Evolutionary conservation across 2,888 invertebrate genomes (phyloP), one percentile per base, ranked within the genome.

Genomic region (Muscina levida): DNA sequence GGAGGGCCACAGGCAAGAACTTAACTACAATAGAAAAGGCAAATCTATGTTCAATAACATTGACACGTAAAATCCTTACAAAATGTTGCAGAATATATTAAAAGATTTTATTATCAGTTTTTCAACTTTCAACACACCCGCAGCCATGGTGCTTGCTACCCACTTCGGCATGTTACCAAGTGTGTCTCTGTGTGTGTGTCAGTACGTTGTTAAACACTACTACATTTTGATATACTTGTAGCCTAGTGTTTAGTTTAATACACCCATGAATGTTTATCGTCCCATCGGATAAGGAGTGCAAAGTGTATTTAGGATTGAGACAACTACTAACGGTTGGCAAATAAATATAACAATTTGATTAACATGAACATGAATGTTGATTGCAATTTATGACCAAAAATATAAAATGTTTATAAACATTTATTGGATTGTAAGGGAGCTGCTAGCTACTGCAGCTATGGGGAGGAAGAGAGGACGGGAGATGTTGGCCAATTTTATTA

Each of bases 261-360:
- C 62, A 42, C 22, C 8, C 62, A 62, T 42, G 42, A 62, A 62
- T 62, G 42, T 19, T 17, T 62, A 42, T 62, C 42, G 42, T 10
- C 15, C 19, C 39, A 42, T 62, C 13, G 19, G 11, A 17, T 15
- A 26, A 13, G 15, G 39, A 19, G 42, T 42, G 62, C 62, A 22
- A 19, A 13, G 62, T 39, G 62, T 62, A 42, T 62, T 62, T 62
- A 42, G 62, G 22, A 62, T 22, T 11, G 22, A 62, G 13, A 22
- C 19, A 39, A 62, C 5, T 13, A 59, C 17, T 56, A 22, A 19
- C 13, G 26, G 24, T 1, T n/a, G 11, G 6, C 0, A 10, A 2
- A 53, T 39, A 72, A 65, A 72, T 65, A 51, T 44, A 65, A 65
- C 72, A 51, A 65, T 53, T 72, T 39, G 53, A 53, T 72, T 42